These are phyloP conservation scores for Clarias laeviceps DNA, from an alignment of 2,797 vertebrate genomes.

Conservation along the genomic window DNA sequence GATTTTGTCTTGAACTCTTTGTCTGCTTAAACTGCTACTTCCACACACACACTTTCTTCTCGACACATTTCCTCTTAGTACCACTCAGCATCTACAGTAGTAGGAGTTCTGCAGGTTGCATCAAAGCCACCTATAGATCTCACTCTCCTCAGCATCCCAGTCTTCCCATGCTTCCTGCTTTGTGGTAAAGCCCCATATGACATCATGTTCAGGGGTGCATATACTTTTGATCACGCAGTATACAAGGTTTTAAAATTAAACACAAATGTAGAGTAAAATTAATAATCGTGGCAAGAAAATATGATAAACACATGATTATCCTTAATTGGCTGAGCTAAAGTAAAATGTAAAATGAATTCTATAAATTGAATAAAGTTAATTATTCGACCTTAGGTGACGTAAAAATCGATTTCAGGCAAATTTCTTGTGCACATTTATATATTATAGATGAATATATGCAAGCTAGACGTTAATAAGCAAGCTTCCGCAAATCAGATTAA, in stretches of 20 bases:
- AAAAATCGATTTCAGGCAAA: background rate
- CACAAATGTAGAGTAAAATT: no score
- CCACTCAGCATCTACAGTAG: no score
- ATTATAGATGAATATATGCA: no score
- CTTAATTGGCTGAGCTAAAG: background rate
- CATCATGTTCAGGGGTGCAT: background rate
- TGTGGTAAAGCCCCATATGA: fast-evolving
- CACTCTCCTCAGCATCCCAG: no score
- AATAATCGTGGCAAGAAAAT: no score
- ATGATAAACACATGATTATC: background rate
- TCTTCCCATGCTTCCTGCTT: background rate
- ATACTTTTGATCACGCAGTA: background rate
- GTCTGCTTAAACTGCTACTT: no score
- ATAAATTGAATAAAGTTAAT: background rate
- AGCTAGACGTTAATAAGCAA: background rate
- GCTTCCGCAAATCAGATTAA: background rate
- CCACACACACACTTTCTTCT: no score
- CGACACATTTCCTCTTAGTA: no score
- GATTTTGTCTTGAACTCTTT: no score
- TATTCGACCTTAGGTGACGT: background rate
- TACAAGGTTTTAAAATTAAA: no score
- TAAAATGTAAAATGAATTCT: background rate
- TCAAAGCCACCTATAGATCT: no score
- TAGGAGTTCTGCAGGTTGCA: no score
- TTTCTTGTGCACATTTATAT: background rate